These are phyloP conservation scores for Passer montanus DNA, from an alignment of 2,113 vertebrate genomes.

Conservation along the genomic window DNA sequence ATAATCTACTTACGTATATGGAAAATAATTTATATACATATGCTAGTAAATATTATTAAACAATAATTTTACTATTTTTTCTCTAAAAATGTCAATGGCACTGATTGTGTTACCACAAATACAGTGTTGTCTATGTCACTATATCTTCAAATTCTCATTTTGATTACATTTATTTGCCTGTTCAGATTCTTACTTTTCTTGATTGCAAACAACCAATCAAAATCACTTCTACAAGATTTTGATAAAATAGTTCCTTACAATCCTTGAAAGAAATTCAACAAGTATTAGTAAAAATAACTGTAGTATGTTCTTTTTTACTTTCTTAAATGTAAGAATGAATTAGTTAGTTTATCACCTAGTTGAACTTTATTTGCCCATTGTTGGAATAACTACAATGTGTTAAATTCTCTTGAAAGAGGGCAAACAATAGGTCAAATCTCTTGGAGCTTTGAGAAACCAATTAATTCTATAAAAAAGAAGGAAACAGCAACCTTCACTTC, in stretches of 20 bases:
- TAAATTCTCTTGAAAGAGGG: background rate
- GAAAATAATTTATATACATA: background rate
- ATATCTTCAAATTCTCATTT: background rate
- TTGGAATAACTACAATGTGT: background rate
- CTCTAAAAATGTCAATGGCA: background rate
- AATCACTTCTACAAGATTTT: background rate
- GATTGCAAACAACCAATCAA: background rate
- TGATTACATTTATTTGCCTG: background rate
- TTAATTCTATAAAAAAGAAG: background rate
- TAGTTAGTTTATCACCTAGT: background rate
- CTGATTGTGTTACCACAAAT: background rate
- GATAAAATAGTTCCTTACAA: background rate
- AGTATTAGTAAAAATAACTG: background rate
- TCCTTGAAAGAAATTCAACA: background rate
- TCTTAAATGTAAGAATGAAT: background rate
- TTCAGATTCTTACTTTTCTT: background rate
- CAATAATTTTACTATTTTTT: background rate
- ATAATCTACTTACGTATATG: background rate
- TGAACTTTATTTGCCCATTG: background rate
- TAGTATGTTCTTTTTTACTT: background rate
- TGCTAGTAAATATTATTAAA: background rate
- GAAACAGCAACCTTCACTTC: background rate
- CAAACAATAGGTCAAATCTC: background rate
- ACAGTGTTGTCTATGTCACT: background rate
- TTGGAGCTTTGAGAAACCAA: background rate